phyloP scores from a whole-genome alignment of 2,113 vertebrate species.

The Trogon surrucura region DNA sequence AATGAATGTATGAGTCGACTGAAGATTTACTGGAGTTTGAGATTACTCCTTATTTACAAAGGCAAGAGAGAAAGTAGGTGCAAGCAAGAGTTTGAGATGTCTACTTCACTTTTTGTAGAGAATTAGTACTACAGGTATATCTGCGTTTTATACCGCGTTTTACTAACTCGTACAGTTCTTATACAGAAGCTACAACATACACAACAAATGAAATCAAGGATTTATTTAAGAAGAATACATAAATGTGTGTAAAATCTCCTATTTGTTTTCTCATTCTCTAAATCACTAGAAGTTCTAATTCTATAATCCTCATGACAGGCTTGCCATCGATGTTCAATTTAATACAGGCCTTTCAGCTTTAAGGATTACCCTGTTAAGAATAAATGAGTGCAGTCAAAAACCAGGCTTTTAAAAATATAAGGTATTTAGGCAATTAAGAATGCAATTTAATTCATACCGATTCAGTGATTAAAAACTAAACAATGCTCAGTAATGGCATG shows the following conservation, averaged over 20 bases:
- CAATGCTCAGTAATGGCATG: slow-evolving; percentile 19
- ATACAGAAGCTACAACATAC: not conserved
- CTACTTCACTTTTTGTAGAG: not conserved
- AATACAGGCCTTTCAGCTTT: slow-evolving; percentile 69
- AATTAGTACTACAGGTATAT: not conserved
- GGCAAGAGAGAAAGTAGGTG: not conserved
- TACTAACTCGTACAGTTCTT: not conserved
- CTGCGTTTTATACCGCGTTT: not conserved
- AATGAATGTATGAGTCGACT: not conserved
- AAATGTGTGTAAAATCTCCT: slow-evolving; percentile 49
- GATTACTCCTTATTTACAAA: not conserved
- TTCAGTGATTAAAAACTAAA: slow-evolving; percentile 48
- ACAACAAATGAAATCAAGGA: slow-evolving; percentile 70
- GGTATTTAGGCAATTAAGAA: slow-evolving; percentile 69
- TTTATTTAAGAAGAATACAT: slow-evolving; percentile 70
- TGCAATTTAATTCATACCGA: slow-evolving; percentile 65
- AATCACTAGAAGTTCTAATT: slow-evolving; percentile 70
- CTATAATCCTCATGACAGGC: slow-evolving; percentile 69
- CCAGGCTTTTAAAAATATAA: slow-evolving; percentile 67
- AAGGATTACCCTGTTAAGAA: slow-evolving; percentile 71
- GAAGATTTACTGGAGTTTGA: not conserved
- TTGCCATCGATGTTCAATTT: slow-evolving; percentile 71
- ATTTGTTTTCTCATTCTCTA: slow-evolving; percentile 71
- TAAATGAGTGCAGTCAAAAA: slow-evolving; percentile 64
- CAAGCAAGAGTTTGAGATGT: not conserved